Conservation (phyloP, 2,888 invertebrate genomes). For the Drosophila parthenogenetica region DNA sequence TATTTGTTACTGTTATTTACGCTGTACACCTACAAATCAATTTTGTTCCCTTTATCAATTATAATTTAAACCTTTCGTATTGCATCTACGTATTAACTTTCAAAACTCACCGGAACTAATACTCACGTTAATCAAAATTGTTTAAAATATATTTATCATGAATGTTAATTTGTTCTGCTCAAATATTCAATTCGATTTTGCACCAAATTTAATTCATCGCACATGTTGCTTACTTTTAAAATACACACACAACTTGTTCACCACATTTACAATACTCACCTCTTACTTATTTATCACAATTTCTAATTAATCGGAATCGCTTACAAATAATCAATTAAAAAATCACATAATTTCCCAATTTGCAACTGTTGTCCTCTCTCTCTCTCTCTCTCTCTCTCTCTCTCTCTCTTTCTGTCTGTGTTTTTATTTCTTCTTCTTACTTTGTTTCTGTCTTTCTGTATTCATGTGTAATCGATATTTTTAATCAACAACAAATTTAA, state of each 20-base stretch:
- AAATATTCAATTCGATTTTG: slow-evolving; percentile 13
- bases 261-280: not conserved
- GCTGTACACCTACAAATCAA: not conserved
- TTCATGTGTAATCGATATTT: slow-evolving; percentile 19
- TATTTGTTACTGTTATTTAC: slow-evolving; percentile 2
- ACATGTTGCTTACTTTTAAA: slow-evolving; percentile 9
- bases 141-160: slow-evolving; percentile 3
- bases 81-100: slow-evolving; percentile 10
- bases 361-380: slow-evolving; percentile 25
- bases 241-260: not conserved
- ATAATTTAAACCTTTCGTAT: slow-evolving; percentile 4
- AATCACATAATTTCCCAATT: slow-evolving; percentile 29
- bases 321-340: not conserved
- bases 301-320: not conserved
- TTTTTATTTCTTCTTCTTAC: not conserved
- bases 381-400: slow-evolving; percentile 14
- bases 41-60: not conserved
- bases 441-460: slow-evolving; percentile 25
- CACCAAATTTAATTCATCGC: slow-evolving; percentile 23
- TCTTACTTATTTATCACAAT: not conserved
- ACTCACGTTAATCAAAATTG: not conserved
- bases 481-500: slow-evolving; percentile 15
- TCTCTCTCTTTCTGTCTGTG: slow-evolving; percentile 28
- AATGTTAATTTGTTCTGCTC: slow-evolving; percentile 6
- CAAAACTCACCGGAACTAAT: slow-evolving; percentile 14